A percentile compares a stretch with the other conserved stretches of the same genome.
Conservation (phyloP, 2,888 invertebrate genomes). For the Andrena flavipes region DNA sequence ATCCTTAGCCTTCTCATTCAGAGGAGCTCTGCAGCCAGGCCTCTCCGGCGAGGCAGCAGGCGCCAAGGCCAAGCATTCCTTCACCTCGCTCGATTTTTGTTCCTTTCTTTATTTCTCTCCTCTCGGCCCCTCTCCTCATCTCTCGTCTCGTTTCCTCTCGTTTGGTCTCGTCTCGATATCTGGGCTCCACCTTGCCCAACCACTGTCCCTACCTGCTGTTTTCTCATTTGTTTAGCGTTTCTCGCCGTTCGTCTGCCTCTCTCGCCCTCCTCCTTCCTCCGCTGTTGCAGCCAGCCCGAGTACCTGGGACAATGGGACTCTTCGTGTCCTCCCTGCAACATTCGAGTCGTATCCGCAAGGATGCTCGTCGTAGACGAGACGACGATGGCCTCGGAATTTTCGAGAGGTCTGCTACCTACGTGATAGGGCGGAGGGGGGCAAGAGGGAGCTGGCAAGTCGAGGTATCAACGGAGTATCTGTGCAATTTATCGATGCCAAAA, state of each 20-base stretch:
- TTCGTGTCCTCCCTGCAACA: constrained; percentile 17
- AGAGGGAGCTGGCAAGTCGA: no score
- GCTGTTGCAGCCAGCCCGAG: constrained; percentile 2
- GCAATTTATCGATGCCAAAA: no score
- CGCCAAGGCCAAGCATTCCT: constrained; percentile 80
- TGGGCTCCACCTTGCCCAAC: constrained; percentile 14
- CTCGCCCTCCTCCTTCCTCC: background rate
- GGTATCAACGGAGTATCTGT: no score
- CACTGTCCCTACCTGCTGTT: constrained; percentile 29
- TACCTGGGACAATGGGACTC: constrained; percentile 51
- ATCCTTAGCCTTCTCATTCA: constrained; percentile 55
- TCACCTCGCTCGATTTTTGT: constrained; percentile 77
- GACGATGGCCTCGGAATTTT: constrained; percentile 17
- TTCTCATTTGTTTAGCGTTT: constrained; percentile 61
- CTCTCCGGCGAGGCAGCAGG: constrained; percentile 42
- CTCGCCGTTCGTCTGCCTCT: constrained; percentile 16
- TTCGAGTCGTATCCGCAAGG: constrained; percentile 3
- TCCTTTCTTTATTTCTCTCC: constrained; percentile 64
- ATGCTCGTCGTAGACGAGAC: constrained; percentile 1
- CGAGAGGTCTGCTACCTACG: background rate
- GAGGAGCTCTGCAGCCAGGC: constrained; percentile 27
- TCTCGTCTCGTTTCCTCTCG: constrained; percentile 14
- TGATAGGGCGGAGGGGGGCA: no score
- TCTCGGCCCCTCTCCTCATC: constrained; percentile 20
- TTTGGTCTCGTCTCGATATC: constrained; percentile 25